Evolutionary conservation across 1,140 invertebrate species (phyloP), one percentile per base, ranked within the genome.

Genomic region (Bombus haemorrhoidalis): DNA sequence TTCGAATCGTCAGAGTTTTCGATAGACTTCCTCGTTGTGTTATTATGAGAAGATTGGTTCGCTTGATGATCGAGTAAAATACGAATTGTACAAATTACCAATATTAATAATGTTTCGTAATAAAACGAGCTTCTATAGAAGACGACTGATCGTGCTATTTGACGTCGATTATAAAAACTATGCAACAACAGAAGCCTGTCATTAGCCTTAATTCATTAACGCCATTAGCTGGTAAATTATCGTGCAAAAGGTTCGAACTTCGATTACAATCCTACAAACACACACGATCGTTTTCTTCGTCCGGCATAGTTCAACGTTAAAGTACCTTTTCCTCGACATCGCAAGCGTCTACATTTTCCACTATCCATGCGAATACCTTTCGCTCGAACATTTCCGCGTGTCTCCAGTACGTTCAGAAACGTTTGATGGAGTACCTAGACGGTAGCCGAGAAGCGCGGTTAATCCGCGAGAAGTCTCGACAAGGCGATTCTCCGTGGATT

Each of bases 401-500:
- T 41, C 57, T 18, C 15, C n/a, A n/a, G 28, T 15, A 8, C 25
- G 34, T 34, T 4, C 15, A 28, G 41, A 75, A 75, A 75, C 41
- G 22, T 9, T 41, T 47, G 41, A 77, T 39, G 6, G 39, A 78
- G 39, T 37, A 22, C 47, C 47, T 53, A 10, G 77, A 79, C 62
- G 28, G 62, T 79, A 79, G 77, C 32, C 74, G 34, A 57, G 53
- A 15, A 43, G 43, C 32, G 10, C 3, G 34, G 15, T 41, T 78
- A 62, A 64, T 66, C 75, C 75, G 5, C 57, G 57, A 34, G 72
- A 32, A 43, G 72, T 15, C 39, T 8, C 53, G 53, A 59, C 53
- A 39, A 59, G 25, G n/a, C 37, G 80, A 74, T 82, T 28, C 53
- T 22, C 18, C 75, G 41, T 3, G 69, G 71, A 81, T 80, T 83